Percentiles rank a stretch among this genome's conserved stretches.
phyloP scores from a whole-genome alignment of 2,888 invertebrate species.

The Agrotis exclamationis region DNA sequence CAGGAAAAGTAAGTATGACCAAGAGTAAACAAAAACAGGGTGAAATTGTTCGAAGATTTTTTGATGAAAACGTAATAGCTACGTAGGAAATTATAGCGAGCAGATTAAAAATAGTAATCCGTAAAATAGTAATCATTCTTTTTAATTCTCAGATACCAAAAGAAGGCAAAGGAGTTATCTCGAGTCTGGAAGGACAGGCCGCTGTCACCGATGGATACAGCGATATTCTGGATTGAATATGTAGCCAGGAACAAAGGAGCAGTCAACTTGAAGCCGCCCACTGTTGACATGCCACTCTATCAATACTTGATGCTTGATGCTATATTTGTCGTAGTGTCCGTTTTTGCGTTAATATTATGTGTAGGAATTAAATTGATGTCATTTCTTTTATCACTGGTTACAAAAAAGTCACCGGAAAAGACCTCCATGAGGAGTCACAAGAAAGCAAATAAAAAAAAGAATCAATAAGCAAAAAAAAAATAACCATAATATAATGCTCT shows the following conservation, averaged over 20 bases:
- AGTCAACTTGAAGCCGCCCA: slow-evolving; percentile 63
- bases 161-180: slow-evolving; percentile 65
- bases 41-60: no score
- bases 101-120: no score
- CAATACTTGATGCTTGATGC: slow-evolving; percentile 62
- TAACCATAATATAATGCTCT: background rate
- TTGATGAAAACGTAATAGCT: no score
- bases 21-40: no score
- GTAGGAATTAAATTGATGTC: slow-evolving; percentile 5
- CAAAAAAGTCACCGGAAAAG: slow-evolving; percentile 12
- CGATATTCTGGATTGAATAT: slow-evolving; percentile 93
- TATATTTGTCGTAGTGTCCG: slow-evolving; percentile 30
- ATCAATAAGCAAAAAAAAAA: background rate
- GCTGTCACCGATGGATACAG: slow-evolving; percentile 90
- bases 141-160: slow-evolving; percentile 60
- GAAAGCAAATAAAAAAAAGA: slow-evolving; percentile 32
- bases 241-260: slow-evolving; percentile 90
- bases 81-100: no score
- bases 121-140: background rate
- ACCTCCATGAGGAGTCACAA: background rate
- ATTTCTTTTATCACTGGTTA: slow-evolving; percentile 5
- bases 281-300: slow-evolving; percentile 60
- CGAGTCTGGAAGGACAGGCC: slow-evolving; percentile 77
- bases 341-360: slow-evolving; percentile 24
- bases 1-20: slow-evolving; percentile 58